These are phyloP conservation scores for Diarsia brunnea DNA, from an alignment of 2,888 invertebrate genomes.

Conservation along the genomic window DNA sequence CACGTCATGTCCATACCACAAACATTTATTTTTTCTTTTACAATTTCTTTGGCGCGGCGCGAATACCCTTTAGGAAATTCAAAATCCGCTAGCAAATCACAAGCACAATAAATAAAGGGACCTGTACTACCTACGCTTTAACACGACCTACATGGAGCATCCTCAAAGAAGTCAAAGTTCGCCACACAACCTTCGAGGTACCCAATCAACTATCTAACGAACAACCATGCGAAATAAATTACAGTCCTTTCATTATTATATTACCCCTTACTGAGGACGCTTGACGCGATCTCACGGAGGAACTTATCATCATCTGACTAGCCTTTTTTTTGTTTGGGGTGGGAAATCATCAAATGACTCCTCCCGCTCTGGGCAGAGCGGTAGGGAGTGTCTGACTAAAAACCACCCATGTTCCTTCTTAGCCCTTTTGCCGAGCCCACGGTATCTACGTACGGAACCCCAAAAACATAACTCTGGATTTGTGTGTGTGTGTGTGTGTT, in stretches of 20 bases:
- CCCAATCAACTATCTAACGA: slow-evolving; percentile 88
- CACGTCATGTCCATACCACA: too few relatives aligned
- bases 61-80: too few relatives aligned
- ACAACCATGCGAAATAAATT: slow-evolving; percentile 69
- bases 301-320: not conserved
- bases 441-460: too few relatives aligned
- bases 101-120: slow-evolving; percentile 63
- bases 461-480: too few relatives aligned
- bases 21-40: too few relatives aligned
- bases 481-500: too few relatives aligned
- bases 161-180: slow-evolving; percentile 84
- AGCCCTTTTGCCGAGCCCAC: too few relatives aligned
- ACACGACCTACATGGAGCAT: slow-evolving; percentile 73
- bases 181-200: slow-evolving; percentile 81
- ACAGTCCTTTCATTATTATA: slow-evolving; percentile 2
- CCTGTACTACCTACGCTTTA: slow-evolving; percentile 60
- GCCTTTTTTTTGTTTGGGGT: not conserved
- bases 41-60: too few relatives aligned
- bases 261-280: not conserved
- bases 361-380: too few relatives aligned
- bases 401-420: too few relatives aligned
- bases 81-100: slow-evolving; percentile 8
- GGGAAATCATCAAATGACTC: too few relatives aligned
- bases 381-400: too few relatives aligned
- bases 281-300: not conserved